phyloP scores from a whole-genome alignment of 2,888 invertebrate genomes.

The Eledona agricola region DNA sequence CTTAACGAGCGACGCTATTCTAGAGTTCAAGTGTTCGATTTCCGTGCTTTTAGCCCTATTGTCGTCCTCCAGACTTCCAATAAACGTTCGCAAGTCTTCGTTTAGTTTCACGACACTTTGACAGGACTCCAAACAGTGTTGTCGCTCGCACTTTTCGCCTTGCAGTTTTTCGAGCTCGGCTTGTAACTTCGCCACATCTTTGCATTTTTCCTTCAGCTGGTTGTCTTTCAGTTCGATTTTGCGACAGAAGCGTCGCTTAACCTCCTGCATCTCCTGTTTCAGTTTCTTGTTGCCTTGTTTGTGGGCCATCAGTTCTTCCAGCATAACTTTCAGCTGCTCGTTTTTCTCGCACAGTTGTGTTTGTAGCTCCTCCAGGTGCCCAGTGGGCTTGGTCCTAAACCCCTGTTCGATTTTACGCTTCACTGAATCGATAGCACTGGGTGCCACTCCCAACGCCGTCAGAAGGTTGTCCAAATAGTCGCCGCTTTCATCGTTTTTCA shows the following conservation, averaged over 20 bases:
- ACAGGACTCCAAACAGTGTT: conserved; percentile 25
- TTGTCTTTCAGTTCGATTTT: conserved; percentile 10
- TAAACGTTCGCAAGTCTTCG: conserved; percentile 36
- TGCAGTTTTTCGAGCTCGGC: conserved; percentile 9
- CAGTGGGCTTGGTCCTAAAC: not conserved
- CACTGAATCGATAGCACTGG: conserved; percentile 1
- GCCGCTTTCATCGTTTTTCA: not conserved
- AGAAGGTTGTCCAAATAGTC: conserved; percentile 11
- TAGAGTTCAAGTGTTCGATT: conserved; percentile 43
- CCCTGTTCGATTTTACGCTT: conserved; percentile 5
- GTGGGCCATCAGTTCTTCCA: conserved; percentile 7
- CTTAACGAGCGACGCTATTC: conserved; percentile 38
- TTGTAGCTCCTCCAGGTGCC: conserved; percentile 5
- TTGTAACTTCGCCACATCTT: conserved; percentile 16
- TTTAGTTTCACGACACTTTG: conserved; percentile 2
- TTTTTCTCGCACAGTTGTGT: not conserved
- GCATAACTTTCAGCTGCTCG: conserved; percentile 5
- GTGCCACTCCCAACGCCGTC: conserved; percentile 3
- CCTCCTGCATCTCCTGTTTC: conserved; percentile 15
- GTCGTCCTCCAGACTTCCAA: conserved; percentile 33
- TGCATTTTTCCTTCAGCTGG: conserved; percentile 9
- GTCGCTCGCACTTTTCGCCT: conserved; percentile 14
- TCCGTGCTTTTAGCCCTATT: conserved; percentile 37
- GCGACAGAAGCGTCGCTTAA: conserved; percentile 1
- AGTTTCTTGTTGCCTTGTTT: conserved; percentile 16